Base-by-base conservation (phyloP, 2,797 vertebrate species). In the Clarias pachynema region DNA sequence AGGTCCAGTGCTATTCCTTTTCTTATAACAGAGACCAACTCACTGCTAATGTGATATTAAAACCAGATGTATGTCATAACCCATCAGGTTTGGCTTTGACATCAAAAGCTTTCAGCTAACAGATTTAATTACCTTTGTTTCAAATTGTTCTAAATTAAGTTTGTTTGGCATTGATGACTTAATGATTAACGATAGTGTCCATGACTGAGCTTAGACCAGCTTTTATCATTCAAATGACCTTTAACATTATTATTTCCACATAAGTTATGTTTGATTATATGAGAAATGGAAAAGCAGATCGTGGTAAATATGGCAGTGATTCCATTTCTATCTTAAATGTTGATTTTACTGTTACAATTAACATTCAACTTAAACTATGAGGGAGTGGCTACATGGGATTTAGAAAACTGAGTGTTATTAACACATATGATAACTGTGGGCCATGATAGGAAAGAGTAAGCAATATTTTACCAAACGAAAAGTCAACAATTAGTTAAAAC, bases 101-200 rank as follows among this genome's bases (percentile, higher is more conserved):
- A 66, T 83, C 85, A 83, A 83, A 86, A 68, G 80, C 60, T 66
- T 69, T 70, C 63, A 70, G 63, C 34, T 57, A 62, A 60, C 63
- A 82, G 73, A 82, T 59, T 22, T 29, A 49, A 12, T 78, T 77
- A 70, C 53, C 72, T 82, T 40, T 16, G 62, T 49, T 49, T 2
- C 44, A 49, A 49, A 12, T 49, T 69, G 66, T 31, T 85, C 69
- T 85, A 72, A 85, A 79, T 74, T 66, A 44, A 78, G 72, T 78
- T 82, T 70, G 18, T 69, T 69, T 82, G 85, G 34, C 72, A 60
- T 82, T 69, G 34, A 82, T 31, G 70, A 69, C 49, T 65, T 34
- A 49, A 69, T 79, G 65, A 69, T 77, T 66, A 65, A 78, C 69
- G 83, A 78, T 75, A 4, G 29, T 70, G 83, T 63, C 31, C 65